A percentile compares a stretch with the other conserved stretches of the same genome.
Evolutionary conservation across 2,797 vertebrate genomes (phyloP).

Genomic region (Yasuhikotakia modesta): DNA sequence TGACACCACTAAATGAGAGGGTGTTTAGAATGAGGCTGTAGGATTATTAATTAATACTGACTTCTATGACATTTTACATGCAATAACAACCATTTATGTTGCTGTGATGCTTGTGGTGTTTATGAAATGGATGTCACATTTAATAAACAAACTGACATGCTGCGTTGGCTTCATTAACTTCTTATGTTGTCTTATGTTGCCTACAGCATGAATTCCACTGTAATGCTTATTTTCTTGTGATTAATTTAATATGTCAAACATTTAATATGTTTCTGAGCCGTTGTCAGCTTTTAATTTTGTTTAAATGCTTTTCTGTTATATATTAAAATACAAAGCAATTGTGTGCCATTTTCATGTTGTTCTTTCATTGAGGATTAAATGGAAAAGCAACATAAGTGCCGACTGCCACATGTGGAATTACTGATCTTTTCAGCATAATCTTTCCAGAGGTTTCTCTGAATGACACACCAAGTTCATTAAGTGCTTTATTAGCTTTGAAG

Average conservation of each 20-base stretch:
- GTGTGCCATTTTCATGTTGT: neutral
- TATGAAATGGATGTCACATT: conserved; percentile 3
- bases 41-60: neutral
- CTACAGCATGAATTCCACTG: neutral
- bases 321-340: conserved; percentile 44
- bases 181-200: neutral
- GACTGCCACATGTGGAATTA: conserved; percentile 49
- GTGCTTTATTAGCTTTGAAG: conserved; percentile 71
- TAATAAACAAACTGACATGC: conserved; percentile 16
- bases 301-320: conserved; percentile 48
- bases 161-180: neutral
- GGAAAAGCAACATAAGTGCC: conserved; percentile 7
- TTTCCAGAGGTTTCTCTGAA: conserved; percentile 70
- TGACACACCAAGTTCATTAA: conserved; percentile 75
- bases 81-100: neutral
- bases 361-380: neutral
- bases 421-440: conserved; percentile 65
- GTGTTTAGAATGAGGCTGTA: neutral
- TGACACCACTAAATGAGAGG: neutral
- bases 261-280: conserved; percentile 8
- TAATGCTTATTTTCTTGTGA: conserved; percentile 35
- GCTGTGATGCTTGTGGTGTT: neutral
- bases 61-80: neutral
- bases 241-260: neutral
- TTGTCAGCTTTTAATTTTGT: conserved; percentile 36